Base-by-base conservation (phyloP, 2,888 invertebrate genomes). In the Smittia sp. region DNA sequence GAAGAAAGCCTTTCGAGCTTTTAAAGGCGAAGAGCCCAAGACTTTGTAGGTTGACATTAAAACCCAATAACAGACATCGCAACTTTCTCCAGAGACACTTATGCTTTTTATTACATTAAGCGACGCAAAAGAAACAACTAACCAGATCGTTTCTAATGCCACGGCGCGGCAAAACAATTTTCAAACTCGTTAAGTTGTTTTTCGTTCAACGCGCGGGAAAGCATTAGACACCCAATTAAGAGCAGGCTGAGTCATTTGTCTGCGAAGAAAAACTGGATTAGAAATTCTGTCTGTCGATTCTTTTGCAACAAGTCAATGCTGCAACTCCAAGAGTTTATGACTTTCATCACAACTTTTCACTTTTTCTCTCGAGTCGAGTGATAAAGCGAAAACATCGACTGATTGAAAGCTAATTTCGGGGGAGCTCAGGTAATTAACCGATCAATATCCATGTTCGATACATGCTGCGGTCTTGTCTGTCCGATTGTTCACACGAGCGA, bases 1-100 rank as follows among this genome's bases (percentile, higher is more conserved):
- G n/a, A 46, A 46, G n/a, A 46, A 32, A 32, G 32, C 4, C n/a
- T 6, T 11, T 6, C 24, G 58, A 58, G 15, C 20, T 24, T 22
- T 58, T 22, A 4, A 58, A 3, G 2, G 18, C 11, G 58, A 4
- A 13, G 3, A 22, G 24, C 1, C 27, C 1, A 63, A 63, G 11
- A 25, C 24, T 27, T 25, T 63, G 15, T 58, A 20, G 27, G 27
- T 63, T 54, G 72, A 72, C 72, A 72, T 72, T 72, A 72, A 72
- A 72, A 72, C 72, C 72, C 32, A 72, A 27, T 72, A 72, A 72
- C 4, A 7, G 39, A 69, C 39, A 62, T 62, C 15, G 54, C 58
- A 62, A 72, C 72, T 72, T 72, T 72, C 72, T 24, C 72, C 25
- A 24, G 11, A 52, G 39, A n/a, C 39, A 39, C 39, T 39, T 39